Evolutionary conservation across 1,140 invertebrate genomes (phyloP).

Genomic region (Camponotus pennsylvanicus): DNA sequence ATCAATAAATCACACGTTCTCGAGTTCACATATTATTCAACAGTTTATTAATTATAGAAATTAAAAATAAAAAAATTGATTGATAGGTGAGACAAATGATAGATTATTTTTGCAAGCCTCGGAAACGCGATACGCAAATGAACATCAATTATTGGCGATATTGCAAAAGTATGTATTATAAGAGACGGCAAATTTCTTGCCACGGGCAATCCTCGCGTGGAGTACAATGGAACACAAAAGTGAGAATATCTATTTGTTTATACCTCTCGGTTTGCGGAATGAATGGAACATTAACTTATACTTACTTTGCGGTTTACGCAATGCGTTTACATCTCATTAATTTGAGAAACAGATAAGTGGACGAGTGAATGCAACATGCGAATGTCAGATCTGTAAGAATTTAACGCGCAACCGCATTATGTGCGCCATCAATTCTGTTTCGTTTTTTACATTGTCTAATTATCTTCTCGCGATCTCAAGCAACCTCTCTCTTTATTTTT

Average conservation of each 20-base stretch:
- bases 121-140: neutral
- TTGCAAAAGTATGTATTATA: slow-evolving; percentile 33
- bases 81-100: slow-evolving; percentile 5
- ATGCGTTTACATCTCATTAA: slow-evolving; percentile 48
- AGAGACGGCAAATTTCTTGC: slow-evolving; percentile 39
- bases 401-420: neutral
- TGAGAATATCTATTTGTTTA: slow-evolving; percentile 38
- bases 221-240: slow-evolving; percentile 30
- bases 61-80: slow-evolving; percentile 16
- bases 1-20: neutral
- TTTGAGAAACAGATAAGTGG: slow-evolving; percentile 14
- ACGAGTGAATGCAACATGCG: slow-evolving; percentile 6
- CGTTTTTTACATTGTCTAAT: slow-evolving; percentile 45
- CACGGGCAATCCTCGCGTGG: neutral
- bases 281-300: slow-evolving; percentile 40
- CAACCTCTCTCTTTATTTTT: neutral
- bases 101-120: slow-evolving; percentile 30
- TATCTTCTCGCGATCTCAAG: slow-evolving; percentile 23
- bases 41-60: neutral
- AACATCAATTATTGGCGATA: slow-evolving; percentile 23
- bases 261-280: neutral
- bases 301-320: slow-evolving; percentile 14
- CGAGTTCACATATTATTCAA: neutral
- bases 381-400: slow-evolving; percentile 4
- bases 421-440: neutral